Base-by-base conservation (phyloP, 2,888 invertebrate species). In the Gisinianus flammeolus region DNA sequence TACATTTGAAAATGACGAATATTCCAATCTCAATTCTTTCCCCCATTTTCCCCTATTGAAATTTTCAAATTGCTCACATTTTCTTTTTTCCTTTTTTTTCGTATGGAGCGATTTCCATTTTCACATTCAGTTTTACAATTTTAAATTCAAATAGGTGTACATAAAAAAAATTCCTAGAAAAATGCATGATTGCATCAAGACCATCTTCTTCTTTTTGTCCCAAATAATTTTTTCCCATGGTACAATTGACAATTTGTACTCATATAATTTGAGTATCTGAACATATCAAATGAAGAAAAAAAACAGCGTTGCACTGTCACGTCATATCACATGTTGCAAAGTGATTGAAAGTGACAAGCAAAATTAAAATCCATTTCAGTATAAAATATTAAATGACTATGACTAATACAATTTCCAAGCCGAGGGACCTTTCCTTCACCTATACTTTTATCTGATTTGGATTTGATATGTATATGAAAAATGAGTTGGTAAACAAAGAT, bases 1-100 rank as follows among this genome's bases (percentile, higher is more conserved):
- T 12, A 44, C 16, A 6, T 26, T 19, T 4, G 64, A 26, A 22
- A 26, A 26, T 26, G 30, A n/a, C n/a, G n/a, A n/a, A n/a, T n/a
- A n/a, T n/a, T 58, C 31, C 19, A 72, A 31, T 58, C 26, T 72
- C 5, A 58, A 56, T 28, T 71, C 22, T 56, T 72, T 54, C 52
- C 28, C 19, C 19, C 58, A 30, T 31, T 71, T 30, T 10, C 19
- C 54, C 26, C 30, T 30, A 54, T 67, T 26, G 10, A 64, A 10
- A 28, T 12, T 30, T 66, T n/a, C 10, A 22, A 30, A 6, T 35
- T 67, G 31, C 12, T 26, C 19, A 16, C 5, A 28, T 22, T 30
- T 22, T n/a, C n/a, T n/a, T n/a, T n/a, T n/a, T n/a, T n/a, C n/a
- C n/a, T n/a, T n/a, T n/a, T n/a, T n/a, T n/a, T n/a, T n/a, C n/a